A percentile compares a stretch with the other conserved stretches of the same genome.
Evolutionary conservation across 1,140 invertebrate species (phyloP).

Genomic region (Drosophila dunni): DNA sequence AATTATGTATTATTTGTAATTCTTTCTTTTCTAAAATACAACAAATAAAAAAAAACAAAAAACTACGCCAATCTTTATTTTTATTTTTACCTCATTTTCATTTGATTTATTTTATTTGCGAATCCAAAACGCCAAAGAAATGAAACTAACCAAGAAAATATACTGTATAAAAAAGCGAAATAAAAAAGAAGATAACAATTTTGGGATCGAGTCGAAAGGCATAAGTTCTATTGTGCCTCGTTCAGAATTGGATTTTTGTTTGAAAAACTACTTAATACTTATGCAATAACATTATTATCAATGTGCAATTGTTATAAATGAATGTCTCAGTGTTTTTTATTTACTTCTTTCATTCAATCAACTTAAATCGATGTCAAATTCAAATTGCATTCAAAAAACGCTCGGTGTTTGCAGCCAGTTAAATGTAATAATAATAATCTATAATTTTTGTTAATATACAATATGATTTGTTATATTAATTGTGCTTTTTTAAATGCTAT

Average conservation of each 20-base stretch:
- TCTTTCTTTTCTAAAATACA: conserved; percentile 75
- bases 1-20: conserved; percentile 83
- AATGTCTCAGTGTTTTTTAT: conserved; percentile 43
- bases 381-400: conserved; percentile 8
- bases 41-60: conserved; percentile 68
- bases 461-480: conserved; percentile 7
- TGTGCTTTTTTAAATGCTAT: conserved; percentile 16
- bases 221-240: conserved; percentile 51
- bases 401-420: conserved; percentile 43
- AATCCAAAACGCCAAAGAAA: too few species aligned
- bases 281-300: conserved; percentile 42
- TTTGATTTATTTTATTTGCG: conserved; percentile 33
- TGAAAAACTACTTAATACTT: too few species aligned
- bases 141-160: too few species aligned
- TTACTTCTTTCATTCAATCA: conserved; percentile 31
- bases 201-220: conserved; percentile 16
- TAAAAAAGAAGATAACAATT: conserved; percentile 7
- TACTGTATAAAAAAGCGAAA: background rate
- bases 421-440: conserved; percentile 17
- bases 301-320: conserved; percentile 52
- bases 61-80: conserved; percentile 60
- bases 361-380: conserved; percentile 36
- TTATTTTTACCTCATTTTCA: conserved; percentile 40
- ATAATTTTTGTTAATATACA: background rate
- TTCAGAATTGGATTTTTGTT: conserved; percentile 12